These are phyloP conservation scores for Busseola fusca DNA, from an alignment of 2,888 invertebrate species.

Conservation along the genomic window DNA sequence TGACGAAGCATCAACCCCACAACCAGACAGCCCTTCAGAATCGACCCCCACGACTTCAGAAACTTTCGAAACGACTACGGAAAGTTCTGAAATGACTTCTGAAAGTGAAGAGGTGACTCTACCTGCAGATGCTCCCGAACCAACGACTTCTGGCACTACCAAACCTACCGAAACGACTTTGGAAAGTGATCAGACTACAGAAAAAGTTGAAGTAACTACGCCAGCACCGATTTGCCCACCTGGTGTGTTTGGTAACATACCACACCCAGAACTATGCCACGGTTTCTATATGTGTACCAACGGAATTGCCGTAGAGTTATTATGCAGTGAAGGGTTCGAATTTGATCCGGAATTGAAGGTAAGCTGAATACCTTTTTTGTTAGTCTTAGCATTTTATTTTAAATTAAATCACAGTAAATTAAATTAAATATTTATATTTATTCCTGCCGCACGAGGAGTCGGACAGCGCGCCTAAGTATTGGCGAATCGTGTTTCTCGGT, in stretches of 20 bases:
- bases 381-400: too few species aligned
- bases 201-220: conserved; percentile 12
- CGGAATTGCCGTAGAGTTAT: conserved; percentile 3
- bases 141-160: neutral
- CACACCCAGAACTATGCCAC: conserved; percentile 39
- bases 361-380: neutral
- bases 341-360: conserved; percentile 21
- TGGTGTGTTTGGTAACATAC: conserved; percentile 18
- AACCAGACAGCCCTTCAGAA: conserved; percentile 30
- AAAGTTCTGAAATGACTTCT: neutral
- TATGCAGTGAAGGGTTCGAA: conserved; percentile 27
- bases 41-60: conserved; percentile 38
- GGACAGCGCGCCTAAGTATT: too few species aligned
- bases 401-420: too few species aligned
- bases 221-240: conserved; percentile 23
- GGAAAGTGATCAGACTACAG: neutral
- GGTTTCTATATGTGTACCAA: conserved; percentile 41
- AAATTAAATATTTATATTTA: too few species aligned
- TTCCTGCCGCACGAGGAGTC: too few species aligned
- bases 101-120: conserved; percentile 9
- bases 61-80: neutral
- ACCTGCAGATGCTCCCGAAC: neutral
- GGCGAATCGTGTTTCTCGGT: too few species aligned
- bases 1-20: neutral
- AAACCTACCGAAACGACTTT: conserved; percentile 10